These are phyloP conservation scores for Mythimna pallens DNA, from an alignment of 2,888 invertebrate genomes.

Conservation along the genomic window DNA sequence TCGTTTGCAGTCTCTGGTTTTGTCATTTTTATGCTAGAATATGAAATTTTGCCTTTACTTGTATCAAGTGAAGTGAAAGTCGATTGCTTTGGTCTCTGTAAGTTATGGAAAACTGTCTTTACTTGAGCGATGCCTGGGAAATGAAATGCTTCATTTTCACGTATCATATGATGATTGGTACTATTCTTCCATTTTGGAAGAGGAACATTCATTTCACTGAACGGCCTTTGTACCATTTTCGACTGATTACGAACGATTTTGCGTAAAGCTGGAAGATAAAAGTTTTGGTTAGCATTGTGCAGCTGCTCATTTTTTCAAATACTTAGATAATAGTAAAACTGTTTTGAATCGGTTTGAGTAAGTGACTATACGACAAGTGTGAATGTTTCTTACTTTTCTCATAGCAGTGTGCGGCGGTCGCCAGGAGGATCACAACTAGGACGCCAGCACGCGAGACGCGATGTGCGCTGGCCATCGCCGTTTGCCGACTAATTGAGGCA, in stretches of 20 bases:
- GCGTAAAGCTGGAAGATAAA: constrained; percentile 79
- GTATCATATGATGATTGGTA: constrained; percentile 25
- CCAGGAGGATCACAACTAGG: constrained; percentile 34
- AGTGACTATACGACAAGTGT: not conserved
- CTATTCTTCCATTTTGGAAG: constrained; percentile 60
- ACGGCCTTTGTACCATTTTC: constrained; percentile 86
- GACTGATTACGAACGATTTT: constrained; percentile 85
- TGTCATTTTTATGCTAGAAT: constrained; percentile 68
- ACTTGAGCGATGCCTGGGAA: constrained; percentile 72
- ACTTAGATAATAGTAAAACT: not conserved
- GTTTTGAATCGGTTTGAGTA: not conserved
- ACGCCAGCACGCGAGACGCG: constrained; percentile 35
- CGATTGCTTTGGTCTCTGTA: constrained; percentile 76
- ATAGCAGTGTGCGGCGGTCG: constrained; percentile 47
- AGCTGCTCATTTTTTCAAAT: not conserved
- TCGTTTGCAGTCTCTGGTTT: constrained; percentile 70
- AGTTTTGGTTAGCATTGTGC: constrained; percentile 1
- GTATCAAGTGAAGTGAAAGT: constrained; percentile 75
- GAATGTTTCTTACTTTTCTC: constrained; percentile 61
- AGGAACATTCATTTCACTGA: constrained; percentile 72
- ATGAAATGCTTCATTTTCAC: constrained; percentile 60
- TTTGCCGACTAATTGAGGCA: constrained; percentile 43
- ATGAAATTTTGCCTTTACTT: constrained; percentile 67
- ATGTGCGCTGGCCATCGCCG: constrained; percentile 55
- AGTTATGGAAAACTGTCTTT: constrained; percentile 73